Evolutionary conservation across 2,797 vertebrate species (phyloP).

Genomic region (Pseudopleuronectes americanus): DNA sequence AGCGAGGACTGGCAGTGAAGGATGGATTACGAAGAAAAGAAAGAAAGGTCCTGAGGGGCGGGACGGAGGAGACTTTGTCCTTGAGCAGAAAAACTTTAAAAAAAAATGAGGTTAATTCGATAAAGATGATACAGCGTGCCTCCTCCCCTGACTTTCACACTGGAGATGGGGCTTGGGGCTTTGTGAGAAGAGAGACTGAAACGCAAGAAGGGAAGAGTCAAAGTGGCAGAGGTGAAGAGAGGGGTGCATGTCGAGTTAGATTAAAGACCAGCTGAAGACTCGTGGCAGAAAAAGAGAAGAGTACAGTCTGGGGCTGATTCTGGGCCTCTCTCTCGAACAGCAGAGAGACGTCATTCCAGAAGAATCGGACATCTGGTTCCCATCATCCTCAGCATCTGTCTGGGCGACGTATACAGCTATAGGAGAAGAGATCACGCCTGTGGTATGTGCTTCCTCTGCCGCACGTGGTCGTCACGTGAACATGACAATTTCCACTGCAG

Average conservation of each 20-base stretch:
- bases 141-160: constrained; percentile 3
- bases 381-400: constrained; percentile 68
- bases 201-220: not conserved
- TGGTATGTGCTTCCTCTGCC: constrained; percentile 74
- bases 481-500: constrained; percentile 26
- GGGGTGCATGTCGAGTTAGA: constrained; percentile 12
- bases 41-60: not conserved
- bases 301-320: constrained; percentile 26
- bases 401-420: constrained; percentile 67
- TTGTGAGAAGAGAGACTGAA: not conserved
- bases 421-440: constrained; percentile 72
- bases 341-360: constrained; percentile 57
- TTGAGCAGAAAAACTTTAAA: constrained; percentile 8
- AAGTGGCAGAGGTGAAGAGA: not conserved
- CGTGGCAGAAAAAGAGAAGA: constrained; percentile 1
- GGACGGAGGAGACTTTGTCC: constrained; percentile 13
- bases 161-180: constrained; percentile 16
- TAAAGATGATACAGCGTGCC: constrained; percentile 5
- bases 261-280: constrained; percentile 15
- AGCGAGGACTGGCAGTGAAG: constrained; percentile 6
- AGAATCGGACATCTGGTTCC: constrained; percentile 76
- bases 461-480: constrained; percentile 66
- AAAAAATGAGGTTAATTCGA: constrained; percentile 16
- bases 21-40: constrained; percentile 12
- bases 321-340: constrained; percentile 46